A percentile compares a stretch with the other conserved stretches of the same genome.
Conservation (phyloP, 2,888 invertebrate species). For the Tortrix viridana region DNA sequence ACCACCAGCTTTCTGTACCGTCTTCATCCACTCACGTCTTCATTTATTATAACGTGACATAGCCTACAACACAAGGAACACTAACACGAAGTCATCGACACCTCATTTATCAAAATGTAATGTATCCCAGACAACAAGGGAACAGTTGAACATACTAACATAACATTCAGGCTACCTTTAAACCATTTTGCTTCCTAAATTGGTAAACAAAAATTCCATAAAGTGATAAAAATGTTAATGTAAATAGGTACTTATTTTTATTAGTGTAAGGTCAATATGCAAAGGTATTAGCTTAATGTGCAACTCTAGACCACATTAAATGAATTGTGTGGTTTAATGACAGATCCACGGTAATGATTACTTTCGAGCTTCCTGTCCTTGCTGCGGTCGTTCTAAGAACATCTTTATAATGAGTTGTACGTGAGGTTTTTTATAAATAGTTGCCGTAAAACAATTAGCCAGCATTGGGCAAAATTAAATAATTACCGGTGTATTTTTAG, state of each 20-base stretch:
- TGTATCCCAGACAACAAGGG: no score
- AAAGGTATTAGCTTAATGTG: conserved; percentile 30
- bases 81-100: no score
- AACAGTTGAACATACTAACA: no score
- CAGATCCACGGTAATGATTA: conserved; percentile 44
- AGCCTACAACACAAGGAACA: no score
- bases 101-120: no score
- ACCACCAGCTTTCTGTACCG: no score
- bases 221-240: no score
- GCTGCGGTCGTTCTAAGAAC: conserved; percentile 26
- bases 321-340: conserved; percentile 20
- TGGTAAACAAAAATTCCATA: no score
- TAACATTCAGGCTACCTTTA: no score
- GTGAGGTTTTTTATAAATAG: conserved; percentile 28
- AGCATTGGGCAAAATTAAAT: conserved; percentile 26
- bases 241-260: not conserved
- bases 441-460: conserved; percentile 30
- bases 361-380: conserved; percentile 58
- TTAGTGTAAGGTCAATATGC: conserved; percentile 7
- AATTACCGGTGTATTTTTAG: conserved; percentile 27
- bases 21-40: no score
- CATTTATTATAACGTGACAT: no score
- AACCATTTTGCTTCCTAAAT: no score
- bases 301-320: conserved; percentile 31
- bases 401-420: conserved; percentile 31